Base-by-base conservation (phyloP, 2,797 vertebrate species). In the Crocodylus rhombifer region DNA sequence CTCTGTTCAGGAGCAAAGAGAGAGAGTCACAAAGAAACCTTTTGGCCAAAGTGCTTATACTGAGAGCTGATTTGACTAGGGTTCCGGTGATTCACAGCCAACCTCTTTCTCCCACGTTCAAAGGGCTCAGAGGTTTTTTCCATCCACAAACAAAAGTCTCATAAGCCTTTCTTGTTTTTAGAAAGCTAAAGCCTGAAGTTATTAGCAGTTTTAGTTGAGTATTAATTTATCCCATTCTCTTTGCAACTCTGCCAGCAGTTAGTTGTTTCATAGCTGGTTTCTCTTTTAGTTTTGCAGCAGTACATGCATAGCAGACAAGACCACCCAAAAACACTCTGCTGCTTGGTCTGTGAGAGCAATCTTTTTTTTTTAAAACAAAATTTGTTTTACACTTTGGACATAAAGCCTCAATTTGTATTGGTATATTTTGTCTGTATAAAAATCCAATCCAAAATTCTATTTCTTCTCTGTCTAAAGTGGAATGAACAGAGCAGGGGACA, bases 191-290 rank as follows among this genome's bases (percentile, higher is more conserved):
- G 71, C 61, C 90, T 91, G 58, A 58, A 0, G 0, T 82, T 91
- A 93, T 86, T n/a, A 82, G 36, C 28, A 61, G 12, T 94, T 94
- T 90, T 91, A 10, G 42, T 57, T 55, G 69, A 86, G 4, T 88
- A 77, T 36, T 84, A 74, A 71, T 95, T 91, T 91, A 84, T 85
- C 42, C 60, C 12, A 20, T 61, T 33, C 69, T 75, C 58, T 79
- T 84, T 62, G 30, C 28, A 28, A 26, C 36, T 87, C 65, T 92
- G 62, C 21, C 74, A 83, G 30, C 56, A 87, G 55, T 58, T 71
- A 11, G 60, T 63, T 17, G 36, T 62, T 73, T 51, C 17, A 42
- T 69, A 64, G 26, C 74, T 15, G 36, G 20, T 23, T 36, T 71
- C 69, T 42, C 69, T 42, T 71, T 51, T 51, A 42, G 12, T 78